These are phyloP conservation scores for Radopholus similis DNA, from an alignment of 1,140 invertebrate species.

Conservation along the genomic window DNA sequence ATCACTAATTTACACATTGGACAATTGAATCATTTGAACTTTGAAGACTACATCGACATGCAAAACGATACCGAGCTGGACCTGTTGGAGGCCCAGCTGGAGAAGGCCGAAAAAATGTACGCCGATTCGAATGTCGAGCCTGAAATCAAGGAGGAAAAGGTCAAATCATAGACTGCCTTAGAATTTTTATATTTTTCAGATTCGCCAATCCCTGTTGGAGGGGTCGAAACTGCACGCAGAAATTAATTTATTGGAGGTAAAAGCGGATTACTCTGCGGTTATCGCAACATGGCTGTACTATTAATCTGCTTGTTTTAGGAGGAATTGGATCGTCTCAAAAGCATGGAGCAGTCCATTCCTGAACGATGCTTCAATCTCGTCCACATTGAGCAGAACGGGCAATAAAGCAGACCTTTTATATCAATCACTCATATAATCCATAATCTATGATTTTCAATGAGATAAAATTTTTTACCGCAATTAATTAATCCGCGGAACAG, in stretches of 20 bases:
- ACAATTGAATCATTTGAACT: neutral
- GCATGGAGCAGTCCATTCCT: constrained; percentile 21
- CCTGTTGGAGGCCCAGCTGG: constrained; percentile 17
- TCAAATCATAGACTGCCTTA: neutral
- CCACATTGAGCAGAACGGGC: constrained; percentile 19
- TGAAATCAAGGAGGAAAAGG: neutral
- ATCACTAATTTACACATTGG: neutral
- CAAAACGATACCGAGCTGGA: constrained; percentile 14
- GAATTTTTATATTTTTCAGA: no score
- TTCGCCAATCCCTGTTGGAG: no score
- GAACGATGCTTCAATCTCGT: constrained; percentile 29
- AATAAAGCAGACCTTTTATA: no score
- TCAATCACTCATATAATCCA: no score
- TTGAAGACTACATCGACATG: neutral
- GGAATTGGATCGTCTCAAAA: constrained; percentile 10
- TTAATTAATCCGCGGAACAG: no score
- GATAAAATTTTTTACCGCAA: no score
- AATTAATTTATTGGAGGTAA: neutral
- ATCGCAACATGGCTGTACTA: no score
- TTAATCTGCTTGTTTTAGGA: constrained; percentile 1
- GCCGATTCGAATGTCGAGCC: constrained; percentile 2
- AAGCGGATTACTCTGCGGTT: no score
- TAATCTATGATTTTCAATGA: no score
- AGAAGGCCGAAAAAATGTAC: constrained; percentile 7
- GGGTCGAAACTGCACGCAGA: neutral